Evolutionary conservation across 2,797 vertebrate species (phyloP).

Genomic region (Cheirogaleus major): DNA sequence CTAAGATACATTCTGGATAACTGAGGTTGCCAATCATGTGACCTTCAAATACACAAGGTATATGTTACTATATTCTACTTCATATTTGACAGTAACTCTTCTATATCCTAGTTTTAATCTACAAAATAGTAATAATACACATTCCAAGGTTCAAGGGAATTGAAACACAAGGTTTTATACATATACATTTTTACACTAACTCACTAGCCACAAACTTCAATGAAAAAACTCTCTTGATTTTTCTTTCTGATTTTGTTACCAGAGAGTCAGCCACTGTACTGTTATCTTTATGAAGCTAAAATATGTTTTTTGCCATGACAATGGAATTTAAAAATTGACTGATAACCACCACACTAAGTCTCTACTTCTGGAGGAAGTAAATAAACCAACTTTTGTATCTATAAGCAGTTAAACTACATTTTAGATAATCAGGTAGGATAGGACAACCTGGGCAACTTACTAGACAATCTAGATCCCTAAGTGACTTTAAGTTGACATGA

Average conservation of each 20-base stretch:
- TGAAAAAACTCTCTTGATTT: constrained; percentile 21
- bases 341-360: not conserved
- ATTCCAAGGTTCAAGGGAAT: not conserved
- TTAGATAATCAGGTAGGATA: not conserved
- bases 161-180: not conserved
- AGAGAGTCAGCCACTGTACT: not conserved
- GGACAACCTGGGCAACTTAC: not conserved
- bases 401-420: not conserved
- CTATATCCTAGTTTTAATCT: constrained; percentile 9
- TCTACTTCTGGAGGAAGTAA: constrained; percentile 14
- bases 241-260: constrained; percentile 34
- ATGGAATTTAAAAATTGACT: constrained; percentile 54
- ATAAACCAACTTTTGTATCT: constrained; percentile 43
- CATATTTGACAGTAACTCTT: not conserved
- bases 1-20: not conserved
- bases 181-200: not conserved
- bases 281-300: constrained; percentile 22
- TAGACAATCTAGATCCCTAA: not conserved
- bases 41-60: not conserved
- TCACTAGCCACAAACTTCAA: not conserved
- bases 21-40: not conserved
- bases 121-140: not conserved
- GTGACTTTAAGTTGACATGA: not conserved
- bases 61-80: not conserved
- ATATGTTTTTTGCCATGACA: constrained; percentile 25